Evolutionary conservation across 2,797 vertebrate genomes (phyloP).

Genomic region (Ptychobarbus kaznakovi): DNA sequence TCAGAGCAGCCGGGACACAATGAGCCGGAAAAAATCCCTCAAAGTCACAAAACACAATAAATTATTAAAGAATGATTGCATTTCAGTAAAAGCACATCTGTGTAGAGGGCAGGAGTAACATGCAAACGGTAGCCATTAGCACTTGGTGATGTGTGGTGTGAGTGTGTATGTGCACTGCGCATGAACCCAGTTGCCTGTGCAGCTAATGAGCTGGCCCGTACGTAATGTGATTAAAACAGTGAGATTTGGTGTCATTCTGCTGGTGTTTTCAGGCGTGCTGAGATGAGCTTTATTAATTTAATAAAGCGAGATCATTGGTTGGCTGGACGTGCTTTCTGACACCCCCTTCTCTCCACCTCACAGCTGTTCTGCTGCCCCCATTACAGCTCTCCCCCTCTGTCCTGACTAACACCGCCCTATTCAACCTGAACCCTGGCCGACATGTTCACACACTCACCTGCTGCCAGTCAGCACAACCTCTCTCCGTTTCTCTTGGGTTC

Average conservation of each 20-base stretch:
- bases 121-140: conserved; percentile 52
- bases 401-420: conserved; percentile 10
- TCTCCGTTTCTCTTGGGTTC: neutral
- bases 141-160: conserved; percentile 45
- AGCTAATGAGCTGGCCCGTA: conserved; percentile 57
- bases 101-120: conserved; percentile 48
- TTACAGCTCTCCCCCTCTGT: conserved; percentile 31
- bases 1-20: neutral
- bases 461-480: conserved; percentile 13
- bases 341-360: conserved; percentile 42
- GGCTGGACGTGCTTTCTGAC: conserved; percentile 41
- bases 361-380: conserved; percentile 40
- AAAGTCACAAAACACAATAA: conserved; percentile 27
- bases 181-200: conserved; percentile 36
- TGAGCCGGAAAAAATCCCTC: conserved; percentile 5
- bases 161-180: conserved; percentile 45
- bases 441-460: conserved; percentile 29
- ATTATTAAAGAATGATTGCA: conserved; percentile 13
- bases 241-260: conserved; percentile 60
- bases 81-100: conserved; percentile 41
- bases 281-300: conserved; percentile 67
- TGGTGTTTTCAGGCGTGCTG: conserved; percentile 58
- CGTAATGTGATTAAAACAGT: conserved; percentile 65
- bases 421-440: conserved; percentile 15
- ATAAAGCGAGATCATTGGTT: conserved; percentile 65